A percentile compares a stretch with the other conserved stretches of the same genome.
phyloP scores from a whole-genome alignment of 1,140 invertebrate species.

The Drosophila arizonae region DNA sequence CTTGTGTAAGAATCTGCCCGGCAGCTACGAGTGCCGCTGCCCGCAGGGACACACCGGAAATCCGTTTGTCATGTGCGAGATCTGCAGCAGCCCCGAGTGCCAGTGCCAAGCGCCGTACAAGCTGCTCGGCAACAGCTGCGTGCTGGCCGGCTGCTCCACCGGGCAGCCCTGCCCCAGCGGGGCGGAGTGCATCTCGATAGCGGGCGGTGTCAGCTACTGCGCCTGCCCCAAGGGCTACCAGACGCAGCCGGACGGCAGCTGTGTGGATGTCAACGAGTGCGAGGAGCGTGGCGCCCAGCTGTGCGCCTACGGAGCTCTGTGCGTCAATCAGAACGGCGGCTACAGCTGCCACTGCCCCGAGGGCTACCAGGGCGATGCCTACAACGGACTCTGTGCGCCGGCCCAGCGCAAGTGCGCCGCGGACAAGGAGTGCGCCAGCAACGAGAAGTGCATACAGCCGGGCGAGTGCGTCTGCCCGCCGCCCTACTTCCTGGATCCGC shows the following conservation, averaged over 20 bases:
- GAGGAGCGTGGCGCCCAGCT: constrained; percentile 87
- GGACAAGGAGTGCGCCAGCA: constrained; percentile 91
- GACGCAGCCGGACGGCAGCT: constrained; percentile 89
- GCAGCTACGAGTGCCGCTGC: constrained; percentile 97
- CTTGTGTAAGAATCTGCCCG: constrained; percentile 95
- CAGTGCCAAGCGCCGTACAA: constrained; percentile 94
- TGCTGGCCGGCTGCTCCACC: constrained; percentile 91
- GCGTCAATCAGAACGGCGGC: constrained; percentile 90
- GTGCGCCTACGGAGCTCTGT: constrained; percentile 93
- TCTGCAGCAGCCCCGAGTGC: constrained; percentile 92
- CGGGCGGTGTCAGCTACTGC: constrained; percentile 94
- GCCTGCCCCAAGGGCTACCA: constrained; percentile 92
- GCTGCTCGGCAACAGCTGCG: constrained; percentile 90
- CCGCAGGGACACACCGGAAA: constrained; percentile 94
- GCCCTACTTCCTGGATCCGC: constrained; percentile 92
- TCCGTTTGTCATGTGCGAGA: constrained; percentile 92
- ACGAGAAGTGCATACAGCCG: constrained; percentile 95
- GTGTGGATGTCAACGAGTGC: constrained; percentile 93
- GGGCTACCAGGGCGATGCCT: constrained; percentile 87
- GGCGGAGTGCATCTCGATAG: constrained; percentile 93
- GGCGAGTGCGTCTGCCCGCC: constrained; percentile 94
- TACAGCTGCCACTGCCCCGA: constrained; percentile 92
- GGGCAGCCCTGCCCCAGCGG: constrained; percentile 90
- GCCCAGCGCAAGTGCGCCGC: constrained; percentile 91
- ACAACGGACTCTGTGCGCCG: constrained; percentile 89